These are phyloP conservation scores for Prionace glauca DNA, from an alignment of 2,797 vertebrate species.

Conservation along the genomic window DNA sequence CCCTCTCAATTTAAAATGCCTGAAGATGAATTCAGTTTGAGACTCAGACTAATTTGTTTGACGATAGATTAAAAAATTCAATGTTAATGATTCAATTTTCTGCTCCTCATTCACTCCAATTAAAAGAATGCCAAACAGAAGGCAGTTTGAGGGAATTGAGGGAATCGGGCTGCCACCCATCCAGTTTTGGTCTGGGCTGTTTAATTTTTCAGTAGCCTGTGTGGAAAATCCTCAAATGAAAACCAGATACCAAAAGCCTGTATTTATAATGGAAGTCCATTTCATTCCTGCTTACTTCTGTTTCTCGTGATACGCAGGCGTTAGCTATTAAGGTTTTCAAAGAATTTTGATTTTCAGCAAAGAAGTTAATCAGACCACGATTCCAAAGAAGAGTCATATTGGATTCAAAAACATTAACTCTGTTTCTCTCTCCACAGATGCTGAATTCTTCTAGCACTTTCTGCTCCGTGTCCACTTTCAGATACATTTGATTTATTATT, in stretches of 20 bases:
- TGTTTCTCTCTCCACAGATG: no score
- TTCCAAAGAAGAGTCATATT: neutral
- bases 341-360: neutral
- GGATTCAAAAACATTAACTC: no score
- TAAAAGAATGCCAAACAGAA: neutral
- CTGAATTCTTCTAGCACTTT: no score
- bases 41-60: neutral
- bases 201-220: neutral
- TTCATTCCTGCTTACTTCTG: neutral
- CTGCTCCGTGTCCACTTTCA: neutral
- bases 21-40: neutral
- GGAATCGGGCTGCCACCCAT: neutral
- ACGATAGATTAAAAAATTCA: neutral
- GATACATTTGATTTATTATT: no score
- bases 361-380: neutral
- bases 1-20: neutral
- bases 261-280: slow-evolving; percentile 4
- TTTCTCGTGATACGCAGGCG: neutral
- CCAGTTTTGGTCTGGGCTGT: neutral
- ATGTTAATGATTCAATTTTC: neutral
- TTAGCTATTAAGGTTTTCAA: neutral
- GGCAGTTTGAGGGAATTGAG: neutral
- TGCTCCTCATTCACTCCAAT: slow-evolving; percentile 6
- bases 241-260: neutral
- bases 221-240: slow-evolving; percentile 8